Conservation (phyloP, 2,888 invertebrate genomes). For the Tineola bisselliella region DNA sequence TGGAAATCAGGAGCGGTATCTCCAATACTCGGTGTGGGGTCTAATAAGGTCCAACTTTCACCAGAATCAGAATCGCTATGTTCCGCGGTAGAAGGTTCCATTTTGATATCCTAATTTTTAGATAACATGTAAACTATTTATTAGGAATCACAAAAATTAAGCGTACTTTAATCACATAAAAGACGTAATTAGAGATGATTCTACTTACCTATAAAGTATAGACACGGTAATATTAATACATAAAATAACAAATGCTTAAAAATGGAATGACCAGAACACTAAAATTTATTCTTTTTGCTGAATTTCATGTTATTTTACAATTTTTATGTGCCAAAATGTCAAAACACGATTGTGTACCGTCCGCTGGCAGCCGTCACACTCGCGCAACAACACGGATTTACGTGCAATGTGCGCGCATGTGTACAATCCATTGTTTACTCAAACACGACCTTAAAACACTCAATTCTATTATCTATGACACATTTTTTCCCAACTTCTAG, state of each 20-base stretch:
- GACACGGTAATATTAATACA: neutral
- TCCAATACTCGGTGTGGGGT: slow-evolving; percentile 31
- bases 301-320: neutral
- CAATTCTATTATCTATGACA: no score
- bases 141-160: neutral
- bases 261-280: neutral
- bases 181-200: neutral
- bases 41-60: slow-evolving; percentile 60
- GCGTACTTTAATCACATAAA: neutral
- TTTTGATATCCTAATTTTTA: neutral
- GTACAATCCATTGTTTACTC: no score
- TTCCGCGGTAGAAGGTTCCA: slow-evolving; percentile 46
- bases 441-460: no score
- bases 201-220: neutral
- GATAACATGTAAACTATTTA: neutral
- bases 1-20: slow-evolving; percentile 32
- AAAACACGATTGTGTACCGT: slow-evolving; percentile 1
- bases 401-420: neutral
- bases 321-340: slow-evolving; percentile 1
- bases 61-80: slow-evolving; percentile 64
- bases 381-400: neutral
- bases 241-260: neutral
- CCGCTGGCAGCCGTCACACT: neutral
- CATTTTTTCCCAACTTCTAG: no score
- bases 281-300: neutral